These are phyloP conservation scores for Etheostoma cragini DNA, from an alignment of 2,113 vertebrate genomes.

Conservation along the genomic window DNA sequence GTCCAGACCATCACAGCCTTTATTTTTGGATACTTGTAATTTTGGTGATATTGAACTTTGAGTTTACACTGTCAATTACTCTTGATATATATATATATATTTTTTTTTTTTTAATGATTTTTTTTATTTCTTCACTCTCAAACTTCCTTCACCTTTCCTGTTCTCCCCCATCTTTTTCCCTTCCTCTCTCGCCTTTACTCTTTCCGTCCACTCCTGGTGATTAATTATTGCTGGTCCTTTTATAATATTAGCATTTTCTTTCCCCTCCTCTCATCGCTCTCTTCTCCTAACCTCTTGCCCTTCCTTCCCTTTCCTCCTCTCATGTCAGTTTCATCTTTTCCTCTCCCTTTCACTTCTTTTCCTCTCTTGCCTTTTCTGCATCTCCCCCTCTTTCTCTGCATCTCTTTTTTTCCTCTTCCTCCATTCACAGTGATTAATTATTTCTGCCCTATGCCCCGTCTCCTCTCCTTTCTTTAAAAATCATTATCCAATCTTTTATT, in stretches of 20 bases:
- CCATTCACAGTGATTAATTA: slow-evolving; percentile 70
- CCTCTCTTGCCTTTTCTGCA: slow-evolving; percentile 8
- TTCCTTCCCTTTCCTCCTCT: slow-evolving; percentile 24
- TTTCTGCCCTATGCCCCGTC: slow-evolving; percentile 61
- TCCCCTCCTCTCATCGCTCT: slow-evolving; percentile 15
- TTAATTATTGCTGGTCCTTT: slow-evolving; percentile 58
- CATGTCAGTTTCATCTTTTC: slow-evolving; percentile 20
- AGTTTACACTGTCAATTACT: not conserved
- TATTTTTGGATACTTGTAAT: slow-evolving; percentile 23
- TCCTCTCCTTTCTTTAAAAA: slow-evolving; percentile 66
- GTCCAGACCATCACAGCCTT: slow-evolving; percentile 3
- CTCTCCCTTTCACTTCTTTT: slow-evolving; percentile 25
- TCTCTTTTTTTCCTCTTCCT: slow-evolving; percentile 27
- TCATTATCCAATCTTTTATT: slow-evolving; percentile 73
- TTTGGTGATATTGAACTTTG: slow-evolving; percentile 35
- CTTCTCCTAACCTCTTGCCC: slow-evolving; percentile 36
- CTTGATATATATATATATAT: not conserved
- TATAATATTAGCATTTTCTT: slow-evolving; percentile 53
- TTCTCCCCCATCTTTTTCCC: not conserved
- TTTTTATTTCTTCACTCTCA: not conserved
- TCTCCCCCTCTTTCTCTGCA: slow-evolving; percentile 5
- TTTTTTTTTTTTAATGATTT: not conserved
- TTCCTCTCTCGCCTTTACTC: not conserved
- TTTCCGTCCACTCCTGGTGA: slow-evolving; percentile 33
- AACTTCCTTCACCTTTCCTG: not conserved